Conservation (phyloP, 1,140 invertebrate genomes). For the Drosophila cardini region DNA sequence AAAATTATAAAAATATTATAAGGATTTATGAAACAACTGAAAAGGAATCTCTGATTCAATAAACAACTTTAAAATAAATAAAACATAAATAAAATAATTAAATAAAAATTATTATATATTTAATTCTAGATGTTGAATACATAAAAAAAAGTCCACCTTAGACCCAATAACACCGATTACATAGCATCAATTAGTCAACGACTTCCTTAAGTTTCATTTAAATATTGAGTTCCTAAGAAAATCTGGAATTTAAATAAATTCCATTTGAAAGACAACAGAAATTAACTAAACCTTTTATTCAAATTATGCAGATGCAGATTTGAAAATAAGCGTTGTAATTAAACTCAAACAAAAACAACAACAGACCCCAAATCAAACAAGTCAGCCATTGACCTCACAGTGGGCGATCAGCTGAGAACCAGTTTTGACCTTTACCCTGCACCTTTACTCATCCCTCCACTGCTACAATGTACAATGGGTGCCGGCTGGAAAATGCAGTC, state of each 20-base stretch:
- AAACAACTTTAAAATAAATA: no score
- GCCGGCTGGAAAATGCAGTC: slow-evolving; percentile 47
- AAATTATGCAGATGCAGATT: slow-evolving; percentile 66
- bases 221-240: neutral
- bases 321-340: slow-evolving; percentile 60
- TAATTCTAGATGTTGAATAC: no score
- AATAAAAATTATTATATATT: no score
- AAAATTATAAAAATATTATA: neutral
- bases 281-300: slow-evolving; percentile 55
- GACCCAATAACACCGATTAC: neutral
- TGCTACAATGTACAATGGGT: slow-evolving; percentile 13
- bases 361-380: slow-evolving; percentile 12
- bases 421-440: slow-evolving; percentile 53
- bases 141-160: no score
- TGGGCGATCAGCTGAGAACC: slow-evolving; percentile 64
- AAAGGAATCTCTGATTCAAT: no score
- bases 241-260: slow-evolving; percentile 15
- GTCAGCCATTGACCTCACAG: slow-evolving; percentile 80
- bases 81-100: neutral
- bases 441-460: neutral
- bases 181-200: neutral
- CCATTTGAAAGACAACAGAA: slow-evolving; percentile 10
- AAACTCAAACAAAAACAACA: slow-evolving; percentile 53
- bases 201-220: neutral
- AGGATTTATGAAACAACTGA: no score